Percentiles rank a stretch among this genome's conserved stretches.
phyloP scores from a whole-genome alignment of 2,113 vertebrate genomes.

The Cyprinodon brontotheroides region DNA sequence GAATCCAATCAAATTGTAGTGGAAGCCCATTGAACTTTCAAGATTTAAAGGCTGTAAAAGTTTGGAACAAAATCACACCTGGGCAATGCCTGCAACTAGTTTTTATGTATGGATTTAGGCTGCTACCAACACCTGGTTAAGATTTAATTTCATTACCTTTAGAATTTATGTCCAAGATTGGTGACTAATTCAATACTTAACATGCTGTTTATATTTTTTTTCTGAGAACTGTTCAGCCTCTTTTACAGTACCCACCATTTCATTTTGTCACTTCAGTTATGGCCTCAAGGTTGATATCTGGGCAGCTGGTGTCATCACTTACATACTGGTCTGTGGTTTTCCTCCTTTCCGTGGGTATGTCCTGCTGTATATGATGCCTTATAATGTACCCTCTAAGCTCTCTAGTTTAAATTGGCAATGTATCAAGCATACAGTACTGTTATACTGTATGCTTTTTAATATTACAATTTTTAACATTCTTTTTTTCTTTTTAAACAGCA shows the following conservation, averaged over 20 bases:
- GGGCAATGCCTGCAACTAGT: too few relatives aligned
- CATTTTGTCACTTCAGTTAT: slow-evolving; percentile 81
- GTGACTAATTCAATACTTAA: too few relatives aligned
- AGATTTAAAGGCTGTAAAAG: too few relatives aligned
- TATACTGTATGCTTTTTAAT: background rate
- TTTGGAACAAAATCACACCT: too few relatives aligned
- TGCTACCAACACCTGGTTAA: too few relatives aligned
- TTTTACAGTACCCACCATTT: background rate
- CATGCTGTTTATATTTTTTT: background rate
- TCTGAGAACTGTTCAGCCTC: background rate
- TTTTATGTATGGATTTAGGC: too few relatives aligned
- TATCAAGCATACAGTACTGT: background rate
- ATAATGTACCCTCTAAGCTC: background rate
- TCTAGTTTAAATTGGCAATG: background rate
- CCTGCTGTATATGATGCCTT: background rate
- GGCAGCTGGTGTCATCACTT: slow-evolving; percentile 97
- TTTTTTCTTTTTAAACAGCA: slow-evolving; percentile 70
- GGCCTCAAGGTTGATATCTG: slow-evolving; percentile 98
- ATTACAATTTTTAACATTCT: background rate
- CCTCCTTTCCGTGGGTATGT: slow-evolving; percentile 95
- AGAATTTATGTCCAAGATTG: too few relatives aligned
- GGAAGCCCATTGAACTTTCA: too few relatives aligned
- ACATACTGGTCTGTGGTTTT: slow-evolving; percentile 96
- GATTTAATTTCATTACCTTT: too few relatives aligned
- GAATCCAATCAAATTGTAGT: too few relatives aligned